phyloP scores from a whole-genome alignment of 2,888 invertebrate species.

The Eulithis testata region DNA sequence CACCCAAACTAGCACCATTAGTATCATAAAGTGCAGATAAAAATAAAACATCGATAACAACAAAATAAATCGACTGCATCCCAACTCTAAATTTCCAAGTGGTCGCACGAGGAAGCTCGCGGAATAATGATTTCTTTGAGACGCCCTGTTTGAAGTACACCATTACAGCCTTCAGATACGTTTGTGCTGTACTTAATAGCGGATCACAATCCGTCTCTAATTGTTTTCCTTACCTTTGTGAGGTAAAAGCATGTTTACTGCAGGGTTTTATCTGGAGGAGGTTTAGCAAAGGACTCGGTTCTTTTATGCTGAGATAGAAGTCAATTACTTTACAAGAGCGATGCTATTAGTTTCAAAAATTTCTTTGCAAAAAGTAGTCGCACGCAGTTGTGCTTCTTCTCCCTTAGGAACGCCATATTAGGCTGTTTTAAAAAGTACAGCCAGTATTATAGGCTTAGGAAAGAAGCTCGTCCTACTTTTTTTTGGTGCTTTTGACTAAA shows the following conservation, averaged over 20 bases:
- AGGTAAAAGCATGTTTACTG: conserved; percentile 54
- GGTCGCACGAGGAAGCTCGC: conserved; percentile 80
- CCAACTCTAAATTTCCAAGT: conserved; percentile 71
- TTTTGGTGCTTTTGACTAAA: no score
- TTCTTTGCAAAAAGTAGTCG: background rate
- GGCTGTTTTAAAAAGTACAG: no score
- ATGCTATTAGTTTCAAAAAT: background rate
- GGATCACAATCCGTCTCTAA: conserved; percentile 73
- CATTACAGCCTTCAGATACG: conserved; percentile 79
- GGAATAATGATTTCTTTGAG: conserved; percentile 84
- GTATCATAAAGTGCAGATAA: background rate
- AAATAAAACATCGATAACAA: no score
- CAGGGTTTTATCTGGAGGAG: conserved; percentile 25
- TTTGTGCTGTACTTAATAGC: conserved; percentile 79
- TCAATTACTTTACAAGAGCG: conserved; percentile 1
- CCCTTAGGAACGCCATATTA: no score
- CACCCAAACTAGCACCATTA: background rate
- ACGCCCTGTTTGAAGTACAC: conserved; percentile 77
- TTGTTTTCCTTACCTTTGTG: conserved; percentile 80
- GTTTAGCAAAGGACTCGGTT: conserved; percentile 9
- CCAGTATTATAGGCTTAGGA: no score
- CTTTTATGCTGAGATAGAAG: conserved; percentile 7
- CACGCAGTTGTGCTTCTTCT: no score
- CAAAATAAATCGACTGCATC: background rate
- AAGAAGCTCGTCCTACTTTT: no score